Base-by-base conservation (phyloP, 2,888 invertebrate genomes). In the Lymantria monacha region DNA sequence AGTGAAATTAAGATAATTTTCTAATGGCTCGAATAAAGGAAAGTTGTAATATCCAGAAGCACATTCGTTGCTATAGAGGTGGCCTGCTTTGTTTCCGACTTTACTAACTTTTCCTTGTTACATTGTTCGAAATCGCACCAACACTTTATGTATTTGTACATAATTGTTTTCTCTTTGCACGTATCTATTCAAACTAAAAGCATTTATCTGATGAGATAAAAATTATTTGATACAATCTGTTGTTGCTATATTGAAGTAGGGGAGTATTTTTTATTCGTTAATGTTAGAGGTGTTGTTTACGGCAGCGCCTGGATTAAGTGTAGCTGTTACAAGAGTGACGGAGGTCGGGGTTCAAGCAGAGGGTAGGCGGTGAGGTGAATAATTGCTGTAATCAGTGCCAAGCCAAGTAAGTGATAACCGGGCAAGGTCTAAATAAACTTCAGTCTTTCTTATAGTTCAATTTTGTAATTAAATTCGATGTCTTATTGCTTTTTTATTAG, bases 321-420 rank as follows among this genome's bases (percentile, higher is more conserved):
- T 56, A 59, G 70, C 68, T 59, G 74, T 78, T 77, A 75, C 63
- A 69, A 69, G 44, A 74, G 71, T 74, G 77, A 74, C 72, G 69
- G 69, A 72, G 70, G 71, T 62, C 54, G 58, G 61, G 57, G 60
- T 69, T 70, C 63, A 66, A 62, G 72, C 64, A 55, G 70, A 76
- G 74, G 74, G 76, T 72, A 76, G 75, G 81, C 79, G 81, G 72
- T 68, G 79, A 79, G 73, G 82, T 87, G 83, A 87, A 76, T 87
- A 83, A 87, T 88, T 82, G 78, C 79, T 57, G 71, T 81, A 85
- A 87, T 87, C 85, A 83, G 75, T 75, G 79, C 74, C 79, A 73
- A 79, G 75, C 79, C 79, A 78, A 79, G 79, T 79, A 78, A 78
- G 74, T 79, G 56, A 62, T 66, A 65, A 68, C 62, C 59, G 74